These are phyloP conservation scores for Bucorvus abyssinicus DNA, from an alignment of 2,797 vertebrate species.

Conservation along the genomic window DNA sequence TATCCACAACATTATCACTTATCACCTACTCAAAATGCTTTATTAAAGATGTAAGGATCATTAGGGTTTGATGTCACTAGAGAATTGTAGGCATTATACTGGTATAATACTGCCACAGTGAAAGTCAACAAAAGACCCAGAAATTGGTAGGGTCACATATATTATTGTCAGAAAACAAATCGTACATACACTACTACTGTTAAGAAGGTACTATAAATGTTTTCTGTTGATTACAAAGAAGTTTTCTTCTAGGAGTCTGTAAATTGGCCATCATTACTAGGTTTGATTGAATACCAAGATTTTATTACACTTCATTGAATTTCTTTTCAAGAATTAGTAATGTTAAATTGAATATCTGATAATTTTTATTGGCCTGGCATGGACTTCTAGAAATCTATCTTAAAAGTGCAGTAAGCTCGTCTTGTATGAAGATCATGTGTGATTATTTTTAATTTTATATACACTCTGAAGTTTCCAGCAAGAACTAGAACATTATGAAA, in stretches of 20 bases:
- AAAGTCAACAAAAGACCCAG: neutral
- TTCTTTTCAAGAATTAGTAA: neutral
- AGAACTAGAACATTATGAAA: neutral
- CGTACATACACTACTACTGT: accelerated
- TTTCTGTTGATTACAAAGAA: neutral
- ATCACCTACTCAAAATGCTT: neutral
- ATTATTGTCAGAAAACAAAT: neutral
- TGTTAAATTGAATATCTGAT: neutral
- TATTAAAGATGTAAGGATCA: neutral
- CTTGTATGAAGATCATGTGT: neutral
- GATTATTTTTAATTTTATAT: neutral
- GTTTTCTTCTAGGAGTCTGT: neutral
- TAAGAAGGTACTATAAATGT: neutral
- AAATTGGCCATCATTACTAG: neutral
- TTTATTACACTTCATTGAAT: neutral
- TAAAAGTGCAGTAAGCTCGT: neutral
- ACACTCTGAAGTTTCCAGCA: neutral
- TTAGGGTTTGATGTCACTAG: neutral
- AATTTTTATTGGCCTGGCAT: neutral
- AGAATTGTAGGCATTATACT: neutral
- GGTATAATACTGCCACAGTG: neutral
- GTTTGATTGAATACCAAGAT: neutral
- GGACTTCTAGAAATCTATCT: neutral
- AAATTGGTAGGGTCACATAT: neutral
- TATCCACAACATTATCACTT: neutral